Evolutionary conservation across 2,797 vertebrate genomes (phyloP).

Genomic region (Acanthurus lineatus): DNA sequence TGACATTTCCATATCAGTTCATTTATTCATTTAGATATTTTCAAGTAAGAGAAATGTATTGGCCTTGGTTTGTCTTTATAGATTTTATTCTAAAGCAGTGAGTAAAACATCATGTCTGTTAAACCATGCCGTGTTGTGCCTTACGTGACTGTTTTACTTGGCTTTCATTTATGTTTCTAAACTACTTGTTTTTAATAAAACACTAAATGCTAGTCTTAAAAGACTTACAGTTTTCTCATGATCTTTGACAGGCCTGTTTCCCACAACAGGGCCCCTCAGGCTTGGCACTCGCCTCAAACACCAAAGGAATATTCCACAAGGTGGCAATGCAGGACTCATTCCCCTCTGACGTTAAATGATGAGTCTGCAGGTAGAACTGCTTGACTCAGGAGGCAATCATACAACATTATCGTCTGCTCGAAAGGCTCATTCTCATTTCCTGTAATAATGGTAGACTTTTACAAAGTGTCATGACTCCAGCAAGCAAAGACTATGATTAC

Average conservation of each 20-base stretch:
- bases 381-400: slow-evolving; percentile 64
- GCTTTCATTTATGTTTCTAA: slow-evolving; percentile 71
- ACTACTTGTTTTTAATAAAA: slow-evolving; percentile 82
- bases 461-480: slow-evolving; percentile 71
- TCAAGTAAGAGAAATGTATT: slow-evolving; percentile 67
- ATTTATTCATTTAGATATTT: slow-evolving; percentile 69
- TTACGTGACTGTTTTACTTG: slow-evolving; percentile 65
- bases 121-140: slow-evolving; percentile 52
- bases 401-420: slow-evolving; percentile 59
- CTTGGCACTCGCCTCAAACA: slow-evolving; percentile 61
- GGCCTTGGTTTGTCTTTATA: slow-evolving; percentile 62
- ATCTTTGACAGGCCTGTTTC: slow-evolving; percentile 69
- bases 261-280: slow-evolving; percentile 64
- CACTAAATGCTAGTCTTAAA: slow-evolving; percentile 59
- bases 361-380: slow-evolving; percentile 77
- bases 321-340: slow-evolving; percentile 81
- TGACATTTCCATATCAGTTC: slow-evolving; percentile 54
- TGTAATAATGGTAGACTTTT: slow-evolving; percentile 69
- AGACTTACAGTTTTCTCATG: slow-evolving; percentile 68
- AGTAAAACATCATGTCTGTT: slow-evolving; percentile 55
- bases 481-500: slow-evolving; percentile 58
- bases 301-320: slow-evolving; percentile 77
- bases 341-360: slow-evolving; percentile 70
- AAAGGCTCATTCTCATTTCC: slow-evolving; percentile 72
- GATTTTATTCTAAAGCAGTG: slow-evolving; percentile 58